A percentile compares a stretch with the other conserved stretches of the same genome.
phyloP scores from a whole-genome alignment of 2,113 vertebrate species.

The Patagioenas fasciata region DNA sequence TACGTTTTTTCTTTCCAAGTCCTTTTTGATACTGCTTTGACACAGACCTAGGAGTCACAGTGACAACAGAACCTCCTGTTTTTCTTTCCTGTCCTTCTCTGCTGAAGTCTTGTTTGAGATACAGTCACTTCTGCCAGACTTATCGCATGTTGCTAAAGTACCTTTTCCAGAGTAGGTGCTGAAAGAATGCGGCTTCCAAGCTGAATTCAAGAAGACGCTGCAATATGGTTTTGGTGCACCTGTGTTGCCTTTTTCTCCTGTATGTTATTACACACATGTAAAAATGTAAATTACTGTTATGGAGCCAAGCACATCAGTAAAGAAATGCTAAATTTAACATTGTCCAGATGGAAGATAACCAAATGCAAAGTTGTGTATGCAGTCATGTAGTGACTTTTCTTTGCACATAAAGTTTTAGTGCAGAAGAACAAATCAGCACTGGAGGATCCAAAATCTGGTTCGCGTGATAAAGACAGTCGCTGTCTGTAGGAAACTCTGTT shows the following conservation, averaged over 20 bases:
- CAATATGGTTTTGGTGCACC: neutral
- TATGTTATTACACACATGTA: neutral
- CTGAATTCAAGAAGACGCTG: neutral
- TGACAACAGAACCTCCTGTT: neutral
- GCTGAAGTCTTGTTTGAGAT: neutral
- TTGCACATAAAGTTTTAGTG: accelerated
- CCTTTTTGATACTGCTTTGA: neutral
- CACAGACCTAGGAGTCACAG: neutral
- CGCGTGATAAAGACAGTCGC: neutral
- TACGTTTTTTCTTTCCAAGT: neutral
- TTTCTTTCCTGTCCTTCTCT: neutral
- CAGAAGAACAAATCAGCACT: neutral
- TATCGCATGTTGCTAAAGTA: accelerated
- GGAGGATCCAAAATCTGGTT: neutral
- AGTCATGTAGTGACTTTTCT: neutral
- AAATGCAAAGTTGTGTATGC: neutral
- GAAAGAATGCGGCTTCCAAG: neutral
- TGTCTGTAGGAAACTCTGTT: neutral
- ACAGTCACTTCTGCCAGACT: neutral
- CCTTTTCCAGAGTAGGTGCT: neutral
- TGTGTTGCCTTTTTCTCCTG: neutral
- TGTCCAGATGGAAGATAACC: neutral
- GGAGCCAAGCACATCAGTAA: neutral
- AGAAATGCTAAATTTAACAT: neutral
- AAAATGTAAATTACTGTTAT: neutral